Evolutionary conservation across 2,797 vertebrate species (phyloP).

Genomic region (Orestias chungarensis): DNA sequence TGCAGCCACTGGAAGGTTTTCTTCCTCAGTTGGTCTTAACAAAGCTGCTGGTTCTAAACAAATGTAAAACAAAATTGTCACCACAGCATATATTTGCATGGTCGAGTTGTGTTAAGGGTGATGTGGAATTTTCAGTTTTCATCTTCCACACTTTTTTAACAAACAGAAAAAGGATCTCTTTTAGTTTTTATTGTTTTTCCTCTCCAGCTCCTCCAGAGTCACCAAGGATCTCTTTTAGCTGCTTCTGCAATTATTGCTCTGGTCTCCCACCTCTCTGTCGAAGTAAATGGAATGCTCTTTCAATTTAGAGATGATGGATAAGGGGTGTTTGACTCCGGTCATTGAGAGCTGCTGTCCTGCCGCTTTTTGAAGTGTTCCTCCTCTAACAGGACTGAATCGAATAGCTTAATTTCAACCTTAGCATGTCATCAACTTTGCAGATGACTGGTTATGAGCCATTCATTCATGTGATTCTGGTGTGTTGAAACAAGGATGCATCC

Average conservation of each 20-base stretch:
- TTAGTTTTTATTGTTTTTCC: not conserved
- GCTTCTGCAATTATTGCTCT: not conserved
- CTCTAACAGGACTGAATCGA: slow-evolving; percentile 4
- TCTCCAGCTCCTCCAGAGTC: not conserved
- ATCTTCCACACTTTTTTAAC: not conserved
- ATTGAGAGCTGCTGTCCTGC: not conserved
- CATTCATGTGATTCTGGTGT: not conserved
- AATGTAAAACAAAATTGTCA: not conserved
- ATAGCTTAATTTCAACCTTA: not conserved
- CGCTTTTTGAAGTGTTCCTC: not conserved
- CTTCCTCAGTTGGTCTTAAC: not conserved
- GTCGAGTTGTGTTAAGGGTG: not conserved
- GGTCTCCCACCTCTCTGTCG: not conserved
- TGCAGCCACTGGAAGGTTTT: not conserved
- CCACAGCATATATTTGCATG: not conserved
- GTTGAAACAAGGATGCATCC: not conserved
- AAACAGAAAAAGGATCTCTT: not conserved
- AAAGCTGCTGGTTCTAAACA: no score
- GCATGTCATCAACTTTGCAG: not conserved
- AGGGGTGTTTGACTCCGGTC: not conserved
- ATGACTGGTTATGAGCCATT: not conserved
- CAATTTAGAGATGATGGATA: not conserved
- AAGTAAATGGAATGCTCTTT: not conserved
- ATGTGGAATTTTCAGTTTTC: not conserved
- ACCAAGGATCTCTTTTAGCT: not conserved